Evolutionary conservation across 2,888 invertebrate genomes (phyloP).

Genomic region (Podabrus alpinus): DNA sequence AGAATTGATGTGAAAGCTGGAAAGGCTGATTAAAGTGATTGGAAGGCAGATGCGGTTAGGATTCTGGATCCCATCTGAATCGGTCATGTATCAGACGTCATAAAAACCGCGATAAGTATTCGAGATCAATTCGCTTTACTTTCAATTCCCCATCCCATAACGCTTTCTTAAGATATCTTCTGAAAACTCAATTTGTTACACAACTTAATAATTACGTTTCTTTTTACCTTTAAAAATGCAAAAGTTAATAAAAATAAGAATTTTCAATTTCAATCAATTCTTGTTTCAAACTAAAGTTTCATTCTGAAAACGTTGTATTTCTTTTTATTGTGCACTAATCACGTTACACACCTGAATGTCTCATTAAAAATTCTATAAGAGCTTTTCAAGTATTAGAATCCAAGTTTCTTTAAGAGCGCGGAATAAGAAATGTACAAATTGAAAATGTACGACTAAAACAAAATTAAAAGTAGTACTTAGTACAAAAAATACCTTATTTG

Average conservation of each 20-base stretch:
- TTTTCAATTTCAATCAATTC: constrained; percentile 17
- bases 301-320: background rate
- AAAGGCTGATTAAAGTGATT: constrained; percentile 29
- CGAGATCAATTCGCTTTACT: constrained; percentile 22
- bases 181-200: constrained; percentile 14
- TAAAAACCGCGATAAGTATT: constrained; percentile 27
- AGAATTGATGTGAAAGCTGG: constrained; percentile 25
- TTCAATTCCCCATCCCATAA: constrained; percentile 11
- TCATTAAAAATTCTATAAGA: constrained; percentile 26
- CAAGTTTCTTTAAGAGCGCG: background rate
- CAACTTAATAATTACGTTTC: constrained; percentile 14
- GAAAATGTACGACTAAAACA: background rate
- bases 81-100: constrained; percentile 28
- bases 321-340: constrained; percentile 2
- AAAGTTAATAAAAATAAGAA: background rate
- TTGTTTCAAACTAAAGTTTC: constrained; percentile 1
- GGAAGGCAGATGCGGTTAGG: constrained; percentile 27
- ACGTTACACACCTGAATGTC: background rate
- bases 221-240: background rate
- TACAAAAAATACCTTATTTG: too few species aligned
- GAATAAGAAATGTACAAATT: background rate
- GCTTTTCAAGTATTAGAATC: constrained; percentile 5
- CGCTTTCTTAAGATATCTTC: background rate
- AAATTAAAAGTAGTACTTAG: background rate
- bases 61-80: constrained; percentile 28